phyloP scores from a whole-genome alignment of 2,888 invertebrate species.

The Drosophila subsilvestris region DNA sequence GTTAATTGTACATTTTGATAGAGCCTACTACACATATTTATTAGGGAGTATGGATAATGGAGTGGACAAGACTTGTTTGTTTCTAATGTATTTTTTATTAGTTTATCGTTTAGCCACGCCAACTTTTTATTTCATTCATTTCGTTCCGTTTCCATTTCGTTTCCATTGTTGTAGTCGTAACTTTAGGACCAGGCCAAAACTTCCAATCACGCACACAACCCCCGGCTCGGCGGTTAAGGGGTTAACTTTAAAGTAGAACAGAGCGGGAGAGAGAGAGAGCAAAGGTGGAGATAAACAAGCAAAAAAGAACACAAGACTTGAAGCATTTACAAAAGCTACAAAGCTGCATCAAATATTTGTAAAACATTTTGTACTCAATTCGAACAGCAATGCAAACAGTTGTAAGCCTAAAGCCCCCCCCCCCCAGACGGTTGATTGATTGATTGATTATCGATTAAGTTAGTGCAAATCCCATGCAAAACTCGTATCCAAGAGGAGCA shows the following conservation, averaged over 20 bases:
- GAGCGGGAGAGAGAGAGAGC: conserved; percentile 32
- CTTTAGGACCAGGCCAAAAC: conserved; percentile 40
- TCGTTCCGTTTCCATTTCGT: conserved; percentile 10
- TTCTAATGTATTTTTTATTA: conserved; percentile 6
- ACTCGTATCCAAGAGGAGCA: conserved; percentile 21
- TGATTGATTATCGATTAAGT: conserved; percentile 35
- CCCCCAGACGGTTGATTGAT: conserved; percentile 14
- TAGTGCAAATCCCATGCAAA: conserved; percentile 41
- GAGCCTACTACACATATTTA: not conserved
- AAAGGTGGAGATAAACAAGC: conserved; percentile 2
- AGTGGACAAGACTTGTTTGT: conserved; percentile 29
- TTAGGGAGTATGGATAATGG: conserved; percentile 9
- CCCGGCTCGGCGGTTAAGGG: not conserved
- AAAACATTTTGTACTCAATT: conserved; percentile 60
- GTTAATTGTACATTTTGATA: conserved; percentile 5
- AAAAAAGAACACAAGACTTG: conserved; percentile 68
- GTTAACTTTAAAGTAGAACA: conserved; percentile 17
- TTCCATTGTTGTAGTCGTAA: conserved; percentile 20
- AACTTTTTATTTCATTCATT: conserved; percentile 25
- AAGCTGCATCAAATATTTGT: conserved; percentile 38
- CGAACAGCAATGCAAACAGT: conserved; percentile 49
- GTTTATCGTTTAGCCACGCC: not conserved
- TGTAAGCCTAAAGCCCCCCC: conserved; percentile 37
- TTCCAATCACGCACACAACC: conserved; percentile 36
- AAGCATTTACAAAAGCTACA: conserved; percentile 69